Percentiles rank a stretch among this genome's conserved stretches.
Evolutionary conservation across 2,888 invertebrate genomes (phyloP).

Genomic region (Zele albiditarsus): DNA sequence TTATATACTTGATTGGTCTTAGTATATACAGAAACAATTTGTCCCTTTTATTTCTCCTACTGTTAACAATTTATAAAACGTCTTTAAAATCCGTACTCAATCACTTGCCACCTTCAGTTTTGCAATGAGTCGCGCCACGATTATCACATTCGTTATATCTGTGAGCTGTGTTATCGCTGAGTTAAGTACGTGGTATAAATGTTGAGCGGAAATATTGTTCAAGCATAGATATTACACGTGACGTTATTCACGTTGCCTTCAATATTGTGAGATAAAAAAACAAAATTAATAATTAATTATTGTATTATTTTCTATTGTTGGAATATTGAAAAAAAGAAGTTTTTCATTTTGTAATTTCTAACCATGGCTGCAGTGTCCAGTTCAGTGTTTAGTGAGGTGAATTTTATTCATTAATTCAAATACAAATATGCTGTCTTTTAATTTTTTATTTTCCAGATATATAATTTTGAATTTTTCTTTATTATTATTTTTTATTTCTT

Average conservation of each 20-base stretch:
- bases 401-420: background rate
- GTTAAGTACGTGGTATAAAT: background rate
- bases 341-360: background rate
- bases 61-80: background rate
- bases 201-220: background rate
- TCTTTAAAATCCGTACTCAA: background rate
- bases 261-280: background rate
- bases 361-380: slow-evolving; percentile 1
- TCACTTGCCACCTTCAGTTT: background rate
- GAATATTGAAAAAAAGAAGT: no score
- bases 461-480: background rate
- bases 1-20: background rate
- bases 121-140: background rate
- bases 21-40: background rate
- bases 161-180: background rate
- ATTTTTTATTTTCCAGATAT: background rate
- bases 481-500: slow-evolving; percentile 14
- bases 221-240: background rate
- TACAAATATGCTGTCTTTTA: background rate
- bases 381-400: slow-evolving; percentile 8
- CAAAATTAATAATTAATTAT: no score
- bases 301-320: no score
- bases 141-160: background rate
- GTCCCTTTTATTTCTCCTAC: background rate
- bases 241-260: background rate